phyloP scores from a whole-genome alignment of 2,797 vertebrate genomes.

The Oophaga sylvatica region DNA sequence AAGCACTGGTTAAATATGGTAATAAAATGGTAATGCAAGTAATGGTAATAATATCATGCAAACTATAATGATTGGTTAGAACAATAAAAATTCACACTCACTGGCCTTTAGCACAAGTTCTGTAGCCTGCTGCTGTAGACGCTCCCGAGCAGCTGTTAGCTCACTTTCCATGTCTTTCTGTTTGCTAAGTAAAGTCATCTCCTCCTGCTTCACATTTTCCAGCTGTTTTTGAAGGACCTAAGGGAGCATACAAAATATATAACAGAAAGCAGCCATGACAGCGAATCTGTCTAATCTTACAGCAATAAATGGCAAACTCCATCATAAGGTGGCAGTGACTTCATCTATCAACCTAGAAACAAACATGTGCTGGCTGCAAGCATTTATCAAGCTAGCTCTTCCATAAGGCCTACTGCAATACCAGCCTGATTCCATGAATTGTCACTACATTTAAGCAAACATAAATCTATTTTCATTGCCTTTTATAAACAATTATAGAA shows the following conservation, averaged over 20 bases:
- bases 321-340: constrained; percentile 22
- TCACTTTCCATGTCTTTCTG: constrained; percentile 96
- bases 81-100: constrained; percentile 73
- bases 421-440: not conserved
- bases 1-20: not conserved
- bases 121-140: constrained; percentile 93
- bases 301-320: constrained; percentile 44
- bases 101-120: constrained; percentile 98
- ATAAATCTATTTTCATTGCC: not conserved
- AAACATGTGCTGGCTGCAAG: constrained; percentile 10
- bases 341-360: constrained; percentile 34
- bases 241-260: constrained; percentile 63
- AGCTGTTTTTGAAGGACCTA: constrained; percentile 93
- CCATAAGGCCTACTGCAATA: not conserved
- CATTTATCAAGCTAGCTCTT: constrained; percentile 15
- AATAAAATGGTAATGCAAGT: not conserved
- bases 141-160: constrained; percentile 90
- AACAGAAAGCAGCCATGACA: constrained; percentile 32
- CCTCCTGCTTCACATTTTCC: constrained; percentile 93
- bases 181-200: constrained; percentile 89
- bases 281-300: constrained; percentile 55
- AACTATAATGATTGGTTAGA: not conserved
- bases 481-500: not conserved
- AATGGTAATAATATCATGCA: not conserved
- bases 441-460: not conserved